phyloP scores from a whole-genome alignment of 2,113 vertebrate genomes.

The Aramus guarauna region DNA sequence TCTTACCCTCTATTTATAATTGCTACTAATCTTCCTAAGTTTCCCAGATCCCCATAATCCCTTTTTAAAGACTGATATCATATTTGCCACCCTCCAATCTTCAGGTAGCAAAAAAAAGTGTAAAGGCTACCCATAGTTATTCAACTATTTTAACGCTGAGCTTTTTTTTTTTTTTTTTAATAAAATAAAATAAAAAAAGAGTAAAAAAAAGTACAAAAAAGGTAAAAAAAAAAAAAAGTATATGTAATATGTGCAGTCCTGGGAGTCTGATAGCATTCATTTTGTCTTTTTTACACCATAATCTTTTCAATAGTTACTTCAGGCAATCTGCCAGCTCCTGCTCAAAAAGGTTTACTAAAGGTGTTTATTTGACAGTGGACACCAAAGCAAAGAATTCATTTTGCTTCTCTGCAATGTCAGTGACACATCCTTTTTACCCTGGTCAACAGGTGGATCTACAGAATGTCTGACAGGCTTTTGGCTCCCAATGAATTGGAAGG shows the following conservation, averaged over 20 bases:
- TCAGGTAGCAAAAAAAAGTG: neutral
- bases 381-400: neutral
- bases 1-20: neutral
- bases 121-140: neutral
- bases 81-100: neutral
- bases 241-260: neutral
- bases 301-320: neutral
- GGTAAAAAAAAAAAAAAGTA: neutral
- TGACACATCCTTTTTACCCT: neutral
- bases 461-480: neutral
- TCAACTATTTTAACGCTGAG: neutral
- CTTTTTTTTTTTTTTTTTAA: too few species aligned
- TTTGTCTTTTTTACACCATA: neutral
- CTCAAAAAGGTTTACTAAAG: neutral
- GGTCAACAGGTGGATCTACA: neutral
- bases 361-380: neutral
- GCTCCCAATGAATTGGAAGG: neutral
- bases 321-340: neutral
- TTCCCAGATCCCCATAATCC: neutral
- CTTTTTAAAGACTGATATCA: neutral
- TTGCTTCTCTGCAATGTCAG: neutral
- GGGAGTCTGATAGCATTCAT: neutral
- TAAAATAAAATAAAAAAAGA: too few species aligned
- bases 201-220: too few species aligned
- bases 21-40: neutral